Base-by-base conservation (phyloP, 2,888 invertebrate species). In the Caenorhabditis uteleia region DNA sequence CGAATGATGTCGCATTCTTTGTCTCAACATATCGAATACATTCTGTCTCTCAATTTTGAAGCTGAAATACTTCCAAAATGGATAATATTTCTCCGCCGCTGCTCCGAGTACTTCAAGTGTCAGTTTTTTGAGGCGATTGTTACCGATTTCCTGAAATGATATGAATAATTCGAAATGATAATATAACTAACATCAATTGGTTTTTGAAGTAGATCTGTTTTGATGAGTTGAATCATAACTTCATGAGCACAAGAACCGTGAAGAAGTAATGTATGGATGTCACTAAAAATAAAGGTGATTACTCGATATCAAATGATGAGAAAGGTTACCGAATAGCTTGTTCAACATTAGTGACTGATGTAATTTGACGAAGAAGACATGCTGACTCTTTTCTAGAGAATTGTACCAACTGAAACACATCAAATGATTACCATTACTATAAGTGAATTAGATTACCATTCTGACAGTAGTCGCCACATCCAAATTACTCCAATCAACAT, bases 401-500 rank as follows among this genome's bases (percentile, higher is more conserved):
- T 47, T 64, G 64, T n/a, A 54, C 58, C 39, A 64, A 46, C 55
- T 55, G 38, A 6, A 47, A 55, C 2, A 3, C 8, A 10, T 3
- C 25, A 26, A 5, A 18, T 25, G 3, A 6, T 26, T 38, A 12
- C 29, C 14, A 20, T 27, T 16, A 16, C 33, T n/a, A 7, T n/a
- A 2, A 12, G 2, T 42, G n/a, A 38, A 38, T 34, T 4, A 3
- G 18, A 25, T 42, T n/a, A 53, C 53, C 62, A 62, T 62, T 27
- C 62, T 31, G 12, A 56, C 53, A 21, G 57, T 62, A 1, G 62
- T 62, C n/a, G 50, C 47, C 23, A 62, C 62, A 43, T 62, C 62
- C n/a, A 62, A 25, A 47, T 51, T 48, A 25, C 47, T 47, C 62
- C 62, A 62, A 45, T 62, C 56, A 20, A 62, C 62, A 18, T 62